These are phyloP conservation scores for Orussus abietinus DNA, from an alignment of 1,140 invertebrate genomes.

Conservation along the genomic window DNA sequence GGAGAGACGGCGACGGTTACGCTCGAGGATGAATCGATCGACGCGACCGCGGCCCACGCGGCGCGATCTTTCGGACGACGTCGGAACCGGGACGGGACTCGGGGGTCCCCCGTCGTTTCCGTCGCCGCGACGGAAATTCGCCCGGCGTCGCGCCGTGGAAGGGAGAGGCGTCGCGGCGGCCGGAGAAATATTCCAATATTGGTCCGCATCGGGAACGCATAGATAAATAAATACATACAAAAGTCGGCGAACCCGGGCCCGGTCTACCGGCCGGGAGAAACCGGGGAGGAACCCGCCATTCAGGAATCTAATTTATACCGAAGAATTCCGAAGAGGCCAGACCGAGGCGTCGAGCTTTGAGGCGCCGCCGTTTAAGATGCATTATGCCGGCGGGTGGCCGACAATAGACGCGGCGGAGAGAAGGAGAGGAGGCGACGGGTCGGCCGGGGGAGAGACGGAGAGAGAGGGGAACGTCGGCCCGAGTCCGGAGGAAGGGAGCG, in stretches of 20 bases:
- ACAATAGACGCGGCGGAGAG: conserved; percentile 33
- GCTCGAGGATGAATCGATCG: neutral
- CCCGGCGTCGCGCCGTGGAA: too few relatives aligned
- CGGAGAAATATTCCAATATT: conserved; percentile 28
- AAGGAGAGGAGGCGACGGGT: conserved; percentile 14
- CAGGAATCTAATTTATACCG: conserved; percentile 51
- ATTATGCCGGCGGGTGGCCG: conserved; percentile 49
- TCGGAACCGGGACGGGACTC: conserved; percentile 1
- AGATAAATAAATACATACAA: conserved; percentile 40
- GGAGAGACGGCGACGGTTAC: neutral
- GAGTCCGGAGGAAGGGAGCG: neutral
- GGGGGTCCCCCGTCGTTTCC: too few relatives aligned
- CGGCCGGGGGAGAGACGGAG: conserved; percentile 13
- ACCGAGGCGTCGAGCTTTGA: conserved; percentile 51
- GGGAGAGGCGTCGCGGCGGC: conserved; percentile 9
- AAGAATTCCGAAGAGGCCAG: conserved; percentile 46
- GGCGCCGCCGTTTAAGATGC: conserved; percentile 54
- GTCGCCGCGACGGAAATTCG: too few relatives aligned
- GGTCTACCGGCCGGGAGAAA: conserved; percentile 11
- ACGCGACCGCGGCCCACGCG: too few relatives aligned
- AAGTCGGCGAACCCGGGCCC: conserved; percentile 14
- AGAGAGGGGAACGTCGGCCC: conserved; percentile 13
- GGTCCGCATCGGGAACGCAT: conserved; percentile 20
- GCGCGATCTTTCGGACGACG: neutral
- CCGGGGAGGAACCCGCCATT: conserved; percentile 34